A percentile compares a stretch with the other conserved stretches of the same genome.
Conservation (phyloP, 2,888 invertebrate species). For the Torymus aiolomorphi region DNA sequence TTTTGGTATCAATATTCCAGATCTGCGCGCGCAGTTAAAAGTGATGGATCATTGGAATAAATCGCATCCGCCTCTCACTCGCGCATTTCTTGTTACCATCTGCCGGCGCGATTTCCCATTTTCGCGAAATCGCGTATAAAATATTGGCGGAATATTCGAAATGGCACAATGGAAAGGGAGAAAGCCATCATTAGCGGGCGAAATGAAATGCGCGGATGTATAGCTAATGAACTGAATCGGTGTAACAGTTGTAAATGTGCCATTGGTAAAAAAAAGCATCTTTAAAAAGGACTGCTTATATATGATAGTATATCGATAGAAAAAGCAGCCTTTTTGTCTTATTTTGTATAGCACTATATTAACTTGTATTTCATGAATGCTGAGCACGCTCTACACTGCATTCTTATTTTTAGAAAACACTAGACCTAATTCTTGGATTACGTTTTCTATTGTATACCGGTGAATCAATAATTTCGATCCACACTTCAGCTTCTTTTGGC, state of each 20-base stretch:
- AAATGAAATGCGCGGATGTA: neutral
- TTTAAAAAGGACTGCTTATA: too few relatives aligned
- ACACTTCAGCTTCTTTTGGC: too few relatives aligned
- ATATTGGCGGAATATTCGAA: neutral
- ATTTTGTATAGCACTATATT: too few relatives aligned
- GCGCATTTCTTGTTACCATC: constrained; percentile 9
- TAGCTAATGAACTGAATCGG: neutral
- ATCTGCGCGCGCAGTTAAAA: constrained; percentile 32
- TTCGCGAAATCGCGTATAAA: constrained; percentile 33
- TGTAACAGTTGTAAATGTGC: too few relatives aligned
- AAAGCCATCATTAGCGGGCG: neutral
- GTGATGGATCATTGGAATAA: constrained; percentile 46
- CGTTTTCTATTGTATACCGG: neutral
- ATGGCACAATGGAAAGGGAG: neutral
- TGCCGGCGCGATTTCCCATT: constrained; percentile 26
- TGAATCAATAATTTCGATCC: neutral
- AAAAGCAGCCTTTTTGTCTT: too few relatives aligned
- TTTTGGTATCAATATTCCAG: constrained; percentile 31
- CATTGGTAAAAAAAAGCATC: too few relatives aligned
- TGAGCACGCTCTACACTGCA: neutral
- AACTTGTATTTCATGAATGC: neutral
- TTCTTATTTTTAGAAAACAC: neutral
- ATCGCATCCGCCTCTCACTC: constrained; percentile 35
- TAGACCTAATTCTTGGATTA: neutral
- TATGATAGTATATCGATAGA: too few relatives aligned